Base-by-base conservation (phyloP, 1,140 invertebrate species). In the Conus ventricosus region DNA sequence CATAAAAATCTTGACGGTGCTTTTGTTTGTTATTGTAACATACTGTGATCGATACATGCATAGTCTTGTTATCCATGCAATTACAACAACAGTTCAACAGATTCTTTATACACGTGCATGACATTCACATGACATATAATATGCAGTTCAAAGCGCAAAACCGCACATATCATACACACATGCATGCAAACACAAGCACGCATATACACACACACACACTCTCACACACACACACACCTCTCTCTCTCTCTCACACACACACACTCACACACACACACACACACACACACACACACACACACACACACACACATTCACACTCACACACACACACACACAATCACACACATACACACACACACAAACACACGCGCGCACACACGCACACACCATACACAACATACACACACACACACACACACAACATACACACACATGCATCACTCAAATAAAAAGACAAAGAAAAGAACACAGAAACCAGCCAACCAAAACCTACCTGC, bases 401-500 rank as follows among this genome's bases (percentile, higher is more conserved):
- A 71, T 17, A 71, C 17, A 20, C 17, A 71, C 67, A 71, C 67
- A 71, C 13, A 71, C 5, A 17, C 67, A 71, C 7, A 71, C 67
- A 71, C 23, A 71, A n/a, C 23, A 71, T 17, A 71, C 23, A n/a
- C 67, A 71, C 67, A 71, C 23, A n/a, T 20, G 20, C 23, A 71
- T 23, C 39, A 39, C 39, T 39, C 39, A 54, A 53, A 81, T 51
- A 17, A 81, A 81, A 15, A 7, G 15, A 81, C 15, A 81, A 51
- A 20, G 39, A 39, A 39, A 39, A 39, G 76, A 27, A 80, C 10
- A 80, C 0, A 80, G 1, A 51, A 27, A 27, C 76, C 7, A 11
- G 55, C 53, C 6, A 25, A 76, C 27, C 76, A 88, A 51, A 90
- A 93, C 93, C 88, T 92, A 94, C 93, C 92, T 93, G 91, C 91